Base-by-base conservation (phyloP, 1,140 invertebrate genomes). In the Apis cerana region DNA sequence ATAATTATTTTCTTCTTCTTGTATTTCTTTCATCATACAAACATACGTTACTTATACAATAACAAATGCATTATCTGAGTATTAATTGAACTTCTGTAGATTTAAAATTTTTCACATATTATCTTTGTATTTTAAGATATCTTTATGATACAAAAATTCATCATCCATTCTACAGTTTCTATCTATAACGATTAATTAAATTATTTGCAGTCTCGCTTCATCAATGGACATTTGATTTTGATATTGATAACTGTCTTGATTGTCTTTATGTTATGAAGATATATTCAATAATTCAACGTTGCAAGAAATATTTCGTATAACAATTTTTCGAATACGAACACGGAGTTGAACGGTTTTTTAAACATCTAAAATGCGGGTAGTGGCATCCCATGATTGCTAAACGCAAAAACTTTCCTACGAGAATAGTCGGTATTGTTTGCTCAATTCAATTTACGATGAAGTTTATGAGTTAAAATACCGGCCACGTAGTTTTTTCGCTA, bases 401-500 rank as follows among this genome's bases (percentile, higher is more conserved):
- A 7, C 27, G 54, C n/a, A 19, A 58, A 48, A 21, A 21, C 19
- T 27, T 11, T 50, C 48, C 33, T 43, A 43, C 0, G 15, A 50
- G 50, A 54, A 67, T 13, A 19, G 19, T 67, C 33, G 10, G 52
- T 33, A 11, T 48, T 64, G 48, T 62, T 75, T 54, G 17, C 27
- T 43, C 27, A 56, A 68, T 78, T 78, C 52, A 68, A 68, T 78
- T 78, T 68, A 68, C 64, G 52, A 48, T 48, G 21, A 78, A 43
- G 52, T 58, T 78, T 48, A 68, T 54, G 52, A 48, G 64, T 78
- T 68, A 58, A 68, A 56, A 78, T 33, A 68, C 75, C 19, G 33
- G 10, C 75, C 75, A 78, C 64, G 75, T 78, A 78, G 52, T 43
- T 78, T 68, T 58, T 68, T 78, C 75, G 27, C 21, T 23, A 15